Evolutionary conservation across 2,888 invertebrate species (phyloP), one percentile per base, ranked within the genome.

Genomic region (Aphrophora alni): DNA sequence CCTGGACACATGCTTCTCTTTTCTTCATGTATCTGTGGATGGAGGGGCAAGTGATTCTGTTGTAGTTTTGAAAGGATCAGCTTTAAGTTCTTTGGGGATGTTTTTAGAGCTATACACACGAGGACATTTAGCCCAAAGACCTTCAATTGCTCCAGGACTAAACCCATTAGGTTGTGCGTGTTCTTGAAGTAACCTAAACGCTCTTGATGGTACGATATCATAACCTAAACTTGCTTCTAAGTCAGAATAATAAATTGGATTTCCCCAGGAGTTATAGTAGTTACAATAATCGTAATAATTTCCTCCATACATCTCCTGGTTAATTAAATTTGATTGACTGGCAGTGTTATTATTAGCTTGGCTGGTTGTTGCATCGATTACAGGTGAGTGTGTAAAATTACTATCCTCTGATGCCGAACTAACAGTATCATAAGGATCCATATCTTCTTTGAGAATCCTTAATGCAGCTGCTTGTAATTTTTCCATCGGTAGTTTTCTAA

Each of bases 51-150:
- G 75, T 69, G 81, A 33, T 27, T 59, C 33, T 0, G 59, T n/a
- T 10, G 14, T 26, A n/a, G 27, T 27, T 27, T 44, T 26, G 72
- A 8, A 26, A 69, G 51, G 74, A 25, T 44, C 68, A 38, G 79
- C 51, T 76, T 38, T 51, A 14, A 78, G 21, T 25, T 80, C 80
- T 74, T 79, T 79, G 84, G 90, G 89, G 38, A 92, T 88, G 75
- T 90, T 91, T 87, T 92, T 92, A 21, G 91, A 90, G 85, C 92
- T 92, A 82, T 91, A 88, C 70, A 92, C 91, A 79, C 92, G 89
- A 0, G 93, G 93, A 87, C 93, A 93, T 75, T 91, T 90, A 0
- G 91, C 92, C 27, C 90, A 89, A 85, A 91, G 88, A 12, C 90
- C 89, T 82, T 90, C 89, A 83, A 91, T 87, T 82, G 86, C 87